Base-by-base conservation (phyloP, 2,888 invertebrate genomes). In the Prenolepis imparis region DNA sequence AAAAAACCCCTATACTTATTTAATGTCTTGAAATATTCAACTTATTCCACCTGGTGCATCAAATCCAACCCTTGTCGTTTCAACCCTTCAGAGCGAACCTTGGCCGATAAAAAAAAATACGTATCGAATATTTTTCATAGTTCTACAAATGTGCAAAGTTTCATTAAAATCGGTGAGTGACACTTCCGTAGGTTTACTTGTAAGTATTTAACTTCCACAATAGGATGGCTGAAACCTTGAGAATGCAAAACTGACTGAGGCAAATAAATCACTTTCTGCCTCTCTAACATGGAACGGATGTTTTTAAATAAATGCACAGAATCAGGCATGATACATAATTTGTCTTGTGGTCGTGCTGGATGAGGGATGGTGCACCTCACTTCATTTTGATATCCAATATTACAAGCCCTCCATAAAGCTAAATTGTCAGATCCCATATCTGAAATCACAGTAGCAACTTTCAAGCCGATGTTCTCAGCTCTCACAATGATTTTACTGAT, bases 211-310 rank as follows among this genome's bases (percentile, higher is more conserved):
- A 61, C 18, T 18, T 61, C 18, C 18, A 61, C 61, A 61, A 61
- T 8, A 9, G 28, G 61, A 61, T 61, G 28, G 32, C 32, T 32
- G 3, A 61, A 8, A 1, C 18, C 32, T 61, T 61, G 18, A 61
- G 9, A 18, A 6, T 61, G 28, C 4, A 61, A 8, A 32, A 32
- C 32, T 32, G 32, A 32, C 32, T 61, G 3, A 32, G 61, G 32
- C 3, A 61, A 61, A 61, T 0, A 61, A 61, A 61, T 61, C 8
- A 61, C 9, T 61, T 61, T 18, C 18, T 61, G 28, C 11, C 1
- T 61, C 18, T 61, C 61, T 9, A 61, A 61, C 61, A 61, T 61
- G 61, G 61, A 61, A 61, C 32, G 32, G 61, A 61, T 61, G 6
- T 61, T 61, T 32, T 61, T 61, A 8, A 61, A 61, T 61, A 61